A percentile compares a stretch with the other conserved stretches of the same genome.
Conservation (phyloP, 2,797 vertebrate species). For the Trematomus bernacchii region DNA sequence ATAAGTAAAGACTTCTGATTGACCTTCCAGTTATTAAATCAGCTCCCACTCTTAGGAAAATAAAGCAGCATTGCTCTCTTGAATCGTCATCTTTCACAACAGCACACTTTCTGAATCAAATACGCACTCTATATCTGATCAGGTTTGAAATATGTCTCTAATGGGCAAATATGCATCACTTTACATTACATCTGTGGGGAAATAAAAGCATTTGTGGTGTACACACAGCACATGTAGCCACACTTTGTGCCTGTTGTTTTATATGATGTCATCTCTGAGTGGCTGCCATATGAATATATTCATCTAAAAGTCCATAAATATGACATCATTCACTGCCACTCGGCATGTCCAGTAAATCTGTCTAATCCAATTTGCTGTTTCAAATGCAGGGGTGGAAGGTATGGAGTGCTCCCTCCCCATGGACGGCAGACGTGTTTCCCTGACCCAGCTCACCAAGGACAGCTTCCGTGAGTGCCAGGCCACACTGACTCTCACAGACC, state of each 20-base stretch:
- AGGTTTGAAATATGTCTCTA: background rate
- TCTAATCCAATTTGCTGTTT: conserved; percentile 56
- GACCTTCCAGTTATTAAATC: conserved; percentile 66
- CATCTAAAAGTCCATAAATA: background rate
- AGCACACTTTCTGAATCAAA: conserved; percentile 24
- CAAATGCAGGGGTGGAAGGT: conserved; percentile 88
- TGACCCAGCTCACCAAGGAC: conserved; percentile 94
- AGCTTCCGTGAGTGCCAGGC: conserved; percentile 98
- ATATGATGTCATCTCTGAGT: conserved; percentile 7
- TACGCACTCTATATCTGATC: background rate
- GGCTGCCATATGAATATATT: conserved; percentile 5
- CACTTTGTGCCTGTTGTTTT: background rate
- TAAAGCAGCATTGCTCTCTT: conserved; percentile 14
- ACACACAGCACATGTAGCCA: background rate
- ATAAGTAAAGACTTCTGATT: conserved; percentile 55
- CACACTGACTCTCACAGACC: conserved; percentile 94
- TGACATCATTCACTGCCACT: conserved; percentile 5
- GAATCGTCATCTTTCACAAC: conserved; percentile 24
- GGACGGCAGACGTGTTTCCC: conserved; percentile 90
- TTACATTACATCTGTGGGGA: background rate
- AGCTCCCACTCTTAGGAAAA: conserved; percentile 35
- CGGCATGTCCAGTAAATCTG: background rate
- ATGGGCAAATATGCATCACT: background rate
- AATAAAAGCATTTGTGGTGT: background rate
- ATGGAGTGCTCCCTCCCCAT: conserved; percentile 95